Evolutionary conservation across 2,113 vertebrate genomes (phyloP).

Genomic region (Haemorhous mexicanus): DNA sequence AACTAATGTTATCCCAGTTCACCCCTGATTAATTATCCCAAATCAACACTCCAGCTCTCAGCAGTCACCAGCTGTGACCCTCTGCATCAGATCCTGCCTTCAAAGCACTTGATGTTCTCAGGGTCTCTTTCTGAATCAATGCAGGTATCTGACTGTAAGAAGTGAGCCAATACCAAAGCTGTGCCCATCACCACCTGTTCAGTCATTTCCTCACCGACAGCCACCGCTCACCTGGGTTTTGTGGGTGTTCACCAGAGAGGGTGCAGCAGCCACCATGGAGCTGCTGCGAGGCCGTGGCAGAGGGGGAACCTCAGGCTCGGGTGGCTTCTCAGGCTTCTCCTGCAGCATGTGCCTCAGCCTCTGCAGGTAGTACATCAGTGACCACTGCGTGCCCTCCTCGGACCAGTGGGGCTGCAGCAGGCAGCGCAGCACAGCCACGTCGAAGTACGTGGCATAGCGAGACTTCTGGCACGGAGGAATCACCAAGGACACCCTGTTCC

Average conservation of each 20-base stretch:
- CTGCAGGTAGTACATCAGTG: slow-evolving; percentile 93
- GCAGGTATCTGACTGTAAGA: not conserved
- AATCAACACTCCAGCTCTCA: not conserved
- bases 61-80: not conserved
- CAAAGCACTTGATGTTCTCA: fast-evolving
- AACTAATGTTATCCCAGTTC: not conserved
- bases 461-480: slow-evolving; percentile 86
- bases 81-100: not conserved
- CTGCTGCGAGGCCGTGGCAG: slow-evolving; percentile 92
- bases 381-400: slow-evolving; percentile 97
- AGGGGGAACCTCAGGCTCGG: slow-evolving; percentile 81
- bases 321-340: slow-evolving; percentile 88
- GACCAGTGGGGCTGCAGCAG: slow-evolving; percentile 96
- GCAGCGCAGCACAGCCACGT: slow-evolving; percentile 95
- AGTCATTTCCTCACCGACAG: not conserved
- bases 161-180: not conserved
- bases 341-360: slow-evolving; percentile 92
- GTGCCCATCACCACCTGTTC: not conserved
- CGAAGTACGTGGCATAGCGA: slow-evolving; percentile 95
- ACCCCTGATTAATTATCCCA: not conserved
- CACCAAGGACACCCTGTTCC: slow-evolving; percentile 71
- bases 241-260: slow-evolving; percentile 96
- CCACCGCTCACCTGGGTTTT: slow-evolving; percentile 88
- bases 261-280: slow-evolving; percentile 95
- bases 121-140: not conserved